Base-by-base conservation (phyloP, 2,113 vertebrate genomes). In the Anolis carolinensis region DNA sequence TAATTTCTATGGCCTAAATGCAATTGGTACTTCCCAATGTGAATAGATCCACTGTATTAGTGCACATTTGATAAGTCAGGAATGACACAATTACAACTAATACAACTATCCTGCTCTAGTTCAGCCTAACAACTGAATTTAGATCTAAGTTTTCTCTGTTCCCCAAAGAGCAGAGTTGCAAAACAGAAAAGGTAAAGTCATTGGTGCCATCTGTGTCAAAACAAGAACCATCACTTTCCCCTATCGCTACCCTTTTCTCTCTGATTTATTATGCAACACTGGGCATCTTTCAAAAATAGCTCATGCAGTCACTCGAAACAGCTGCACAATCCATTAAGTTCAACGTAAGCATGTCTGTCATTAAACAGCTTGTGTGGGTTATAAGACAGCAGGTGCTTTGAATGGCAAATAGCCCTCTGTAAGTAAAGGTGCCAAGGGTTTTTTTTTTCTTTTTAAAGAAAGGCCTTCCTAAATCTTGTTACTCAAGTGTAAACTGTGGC, bases 301-400 rank as follows among this genome's bases (percentile, higher is more conserved):
- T 85, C 76, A 27, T 86, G 77, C 55, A 81, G 75, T 73, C 3
- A 2, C 81, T 84, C 82, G 87, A 89, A 91, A 87, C 34, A 92
- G 76, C 84, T 85, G 87, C 81, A 85, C 67, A 88, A 75, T 71
- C 82, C 83, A 86, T 90, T 89, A 90, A 87, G 71, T 84, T 84
- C 55, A 2, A 23, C 81, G 76, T 77, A n/a, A 83, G 87, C 55
- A 73, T 73, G 79, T 90, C 87, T 63, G 73, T 91, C 87, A 86
- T 82, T 68, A 84, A 34, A 63, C 0, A 30, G 62, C 59, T 48
- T 74, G 78, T 81, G 81, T 36, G 74, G 9, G 25, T 90, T 93
- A 86, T 83, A 75, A 44, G 67, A 71, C 34, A 75, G 59, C 73
- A 34, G 52, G 55, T 84, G 65, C n/a, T 82, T 73, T 0, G 0